Evolutionary conservation across 2,888 invertebrate species (phyloP).

Genomic region (Mycogona germanica): DNA sequence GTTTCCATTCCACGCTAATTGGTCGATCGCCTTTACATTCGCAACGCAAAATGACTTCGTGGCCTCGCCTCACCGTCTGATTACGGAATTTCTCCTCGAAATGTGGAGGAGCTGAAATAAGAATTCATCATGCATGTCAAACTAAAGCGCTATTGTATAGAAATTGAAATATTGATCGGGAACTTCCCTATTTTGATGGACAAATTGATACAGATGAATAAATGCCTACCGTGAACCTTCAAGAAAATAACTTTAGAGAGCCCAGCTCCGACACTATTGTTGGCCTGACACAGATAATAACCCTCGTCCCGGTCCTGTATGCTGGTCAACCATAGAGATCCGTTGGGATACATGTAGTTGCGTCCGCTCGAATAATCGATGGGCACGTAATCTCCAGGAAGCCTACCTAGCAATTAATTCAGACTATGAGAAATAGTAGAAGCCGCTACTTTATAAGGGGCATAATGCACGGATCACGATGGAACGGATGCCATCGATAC

Average conservation of each 20-base stretch:
- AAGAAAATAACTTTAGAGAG: conserved; percentile 20
- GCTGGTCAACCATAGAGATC: conserved; percentile 30
- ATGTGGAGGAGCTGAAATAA: conserved; percentile 23
- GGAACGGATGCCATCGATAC: too few species aligned
- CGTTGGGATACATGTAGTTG: conserved; percentile 28
- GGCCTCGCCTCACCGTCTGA: conserved; percentile 28
- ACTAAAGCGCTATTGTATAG: neutral
- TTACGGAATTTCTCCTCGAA: conserved; percentile 30
- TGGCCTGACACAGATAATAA: conserved; percentile 21
- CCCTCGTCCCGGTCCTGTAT: conserved; percentile 23
- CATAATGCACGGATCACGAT: too few species aligned
- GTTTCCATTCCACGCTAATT: conserved; percentile 28
- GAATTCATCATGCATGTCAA: neutral
- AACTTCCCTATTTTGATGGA: neutral
- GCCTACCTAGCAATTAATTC: conserved; percentile 21
- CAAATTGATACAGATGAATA: neutral
- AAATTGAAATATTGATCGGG: neutral
- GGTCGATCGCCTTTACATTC: conserved; percentile 29
- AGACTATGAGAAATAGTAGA: too few species aligned
- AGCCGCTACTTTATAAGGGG: too few species aligned
- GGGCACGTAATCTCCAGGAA: conserved; percentile 26
- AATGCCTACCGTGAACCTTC: conserved; percentile 19
- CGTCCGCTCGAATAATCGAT: conserved; percentile 23
- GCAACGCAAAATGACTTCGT: conserved; percentile 29
- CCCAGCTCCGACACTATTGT: conserved; percentile 20